Evolutionary conservation across 2,797 vertebrate species (phyloP).

Genomic region (Myotis pilosus): DNA sequence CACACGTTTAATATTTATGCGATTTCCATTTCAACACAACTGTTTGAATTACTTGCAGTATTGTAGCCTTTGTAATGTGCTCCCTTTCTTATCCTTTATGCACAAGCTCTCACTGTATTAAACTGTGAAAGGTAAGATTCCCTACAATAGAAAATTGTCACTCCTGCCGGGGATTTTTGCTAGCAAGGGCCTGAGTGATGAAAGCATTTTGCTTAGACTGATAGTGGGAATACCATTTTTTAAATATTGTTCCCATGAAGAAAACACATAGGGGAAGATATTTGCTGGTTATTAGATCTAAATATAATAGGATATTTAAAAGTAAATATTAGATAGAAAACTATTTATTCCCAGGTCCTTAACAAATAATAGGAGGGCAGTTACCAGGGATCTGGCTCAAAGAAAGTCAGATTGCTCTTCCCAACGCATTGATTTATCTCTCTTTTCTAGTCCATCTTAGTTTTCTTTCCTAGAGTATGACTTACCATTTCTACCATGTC

Average conservation of each 20-base stretch:
- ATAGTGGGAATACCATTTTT: background rate
- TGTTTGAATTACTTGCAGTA: slow-evolving; percentile 42
- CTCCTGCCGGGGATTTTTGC: background rate
- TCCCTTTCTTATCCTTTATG: background rate
- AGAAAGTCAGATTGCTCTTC: background rate
- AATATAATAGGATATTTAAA: background rate
- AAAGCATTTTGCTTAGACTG: background rate
- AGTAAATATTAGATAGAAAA: background rate
- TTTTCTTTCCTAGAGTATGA: background rate
- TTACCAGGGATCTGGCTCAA: background rate
- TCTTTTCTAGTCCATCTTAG: background rate
- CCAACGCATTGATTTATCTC: background rate
- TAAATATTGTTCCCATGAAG: background rate
- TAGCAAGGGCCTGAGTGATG: background rate
- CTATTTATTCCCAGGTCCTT: background rate
- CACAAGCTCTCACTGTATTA: background rate
- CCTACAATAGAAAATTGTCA: background rate
- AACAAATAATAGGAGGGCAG: background rate
- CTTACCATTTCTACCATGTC: background rate
- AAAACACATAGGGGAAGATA: background rate
- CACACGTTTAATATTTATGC: slow-evolving; percentile 66
- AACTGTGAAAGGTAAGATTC: background rate
- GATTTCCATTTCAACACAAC: slow-evolving; percentile 65
- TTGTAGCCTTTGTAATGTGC: background rate
- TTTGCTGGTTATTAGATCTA: background rate